phyloP scores from a whole-genome alignment of 2,113 vertebrate species.

The Chinchilla lanigera region DNA sequence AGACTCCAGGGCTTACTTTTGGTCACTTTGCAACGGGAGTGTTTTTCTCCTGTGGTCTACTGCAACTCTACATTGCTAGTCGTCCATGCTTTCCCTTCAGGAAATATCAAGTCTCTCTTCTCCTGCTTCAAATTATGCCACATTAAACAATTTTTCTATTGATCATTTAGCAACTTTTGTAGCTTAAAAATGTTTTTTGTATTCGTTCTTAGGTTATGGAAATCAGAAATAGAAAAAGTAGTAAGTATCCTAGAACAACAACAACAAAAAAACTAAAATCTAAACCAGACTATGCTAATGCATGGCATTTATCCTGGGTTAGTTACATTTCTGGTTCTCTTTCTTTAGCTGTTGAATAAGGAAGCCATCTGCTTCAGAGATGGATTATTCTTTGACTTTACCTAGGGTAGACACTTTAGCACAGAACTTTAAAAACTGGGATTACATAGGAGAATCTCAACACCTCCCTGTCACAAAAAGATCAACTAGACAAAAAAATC shows the following conservation, averaged over 20 bases:
- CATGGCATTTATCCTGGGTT: neutral
- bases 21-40: constrained; percentile 34
- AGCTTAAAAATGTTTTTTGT: neutral
- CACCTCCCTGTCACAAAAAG: no score
- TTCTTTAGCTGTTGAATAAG: constrained; percentile 10
- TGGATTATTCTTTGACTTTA: neutral
- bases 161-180: neutral
- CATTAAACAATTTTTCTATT: neutral
- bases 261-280: neutral
- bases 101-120: constrained; percentile 19
- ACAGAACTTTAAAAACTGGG: neutral
- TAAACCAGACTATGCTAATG: neutral
- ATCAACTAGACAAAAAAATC: no score
- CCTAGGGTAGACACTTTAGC: neutral
- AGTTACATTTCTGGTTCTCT: neutral
- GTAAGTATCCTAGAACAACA: neutral
- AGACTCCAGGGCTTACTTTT: constrained; percentile 5
- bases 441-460: neutral
- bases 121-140: neutral
- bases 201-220: neutral
- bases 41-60: neutral
- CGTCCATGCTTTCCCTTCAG: neutral
- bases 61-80: neutral
- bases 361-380: neutral
- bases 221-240: constrained; percentile 12